A percentile compares a stretch with the other conserved stretches of the same genome.
Evolutionary conservation across 2,113 vertebrate species (phyloP).

Genomic region (Odocoileus virginianus): DNA sequence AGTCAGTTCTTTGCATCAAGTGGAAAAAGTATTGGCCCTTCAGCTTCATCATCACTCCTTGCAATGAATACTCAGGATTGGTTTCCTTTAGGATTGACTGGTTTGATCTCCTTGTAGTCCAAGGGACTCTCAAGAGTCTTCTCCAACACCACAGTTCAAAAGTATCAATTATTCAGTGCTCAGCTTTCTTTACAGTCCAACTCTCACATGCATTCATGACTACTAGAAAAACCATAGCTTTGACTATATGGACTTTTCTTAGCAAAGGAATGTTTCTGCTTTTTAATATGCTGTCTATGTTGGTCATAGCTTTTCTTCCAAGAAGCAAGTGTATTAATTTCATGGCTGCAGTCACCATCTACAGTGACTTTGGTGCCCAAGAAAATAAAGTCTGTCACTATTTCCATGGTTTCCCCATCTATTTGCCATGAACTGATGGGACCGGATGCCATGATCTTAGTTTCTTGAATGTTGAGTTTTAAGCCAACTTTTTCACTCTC

Average conservation of each 20-base stretch:
- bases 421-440: neutral
- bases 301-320: neutral
- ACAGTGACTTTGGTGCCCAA: neutral
- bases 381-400: neutral
- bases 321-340: neutral
- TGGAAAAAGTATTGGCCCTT: neutral
- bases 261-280: neutral
- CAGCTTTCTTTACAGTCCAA: neutral
- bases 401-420: neutral
- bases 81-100: neutral
- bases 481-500: neutral
- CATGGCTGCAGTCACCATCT: neutral
- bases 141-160: neutral
- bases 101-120: neutral
- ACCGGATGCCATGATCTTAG: neutral
- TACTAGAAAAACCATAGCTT: neutral
- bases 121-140: neutral
- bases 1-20: neutral
- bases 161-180: neutral
- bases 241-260: neutral
- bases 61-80: neutral
- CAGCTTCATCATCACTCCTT: neutral
- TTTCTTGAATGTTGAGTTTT: neutral
- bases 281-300: neutral
- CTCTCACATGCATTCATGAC: neutral